Conservation (phyloP, 2,888 invertebrate species). For the Sinotaia quadrata region DNA sequence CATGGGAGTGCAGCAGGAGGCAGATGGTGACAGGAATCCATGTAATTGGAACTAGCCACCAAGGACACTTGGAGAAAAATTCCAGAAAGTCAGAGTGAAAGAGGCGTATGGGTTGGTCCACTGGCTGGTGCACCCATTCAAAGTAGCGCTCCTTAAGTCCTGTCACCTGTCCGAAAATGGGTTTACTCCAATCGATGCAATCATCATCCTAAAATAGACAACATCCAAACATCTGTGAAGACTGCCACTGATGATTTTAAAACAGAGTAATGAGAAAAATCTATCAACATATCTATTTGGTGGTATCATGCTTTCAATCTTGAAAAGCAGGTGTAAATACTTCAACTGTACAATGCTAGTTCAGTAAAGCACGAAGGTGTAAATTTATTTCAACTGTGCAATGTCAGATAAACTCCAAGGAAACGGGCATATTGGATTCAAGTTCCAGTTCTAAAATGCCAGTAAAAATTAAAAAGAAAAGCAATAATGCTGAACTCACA, state of each 20-base stretch:
- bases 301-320: no score
- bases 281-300: no score
- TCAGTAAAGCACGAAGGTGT: no score
- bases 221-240: not conserved
- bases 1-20: slow-evolving; percentile 44
- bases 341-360: no score
- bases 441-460: no score
- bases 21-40: slow-evolving; percentile 60
- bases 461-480: no score
- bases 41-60: slow-evolving; percentile 65
- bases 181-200: slow-evolving; percentile 68
- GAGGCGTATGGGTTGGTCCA: slow-evolving; percentile 71
- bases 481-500: no score
- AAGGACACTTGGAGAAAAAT: slow-evolving; percentile 57
- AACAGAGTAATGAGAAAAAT: no score
- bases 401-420: no score
- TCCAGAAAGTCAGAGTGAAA: slow-evolving; percentile 67
- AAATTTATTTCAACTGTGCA: no score
- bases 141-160: slow-evolving; percentile 70
- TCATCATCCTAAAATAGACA: slow-evolving; percentile 63
- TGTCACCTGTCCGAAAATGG: slow-evolving; percentile 71
- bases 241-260: not conserved
- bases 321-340: no score
- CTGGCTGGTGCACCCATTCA: slow-evolving; percentile 73
- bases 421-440: no score